phyloP scores from a whole-genome alignment of 2,888 invertebrate species.

The Drosophila macrospina region DNA sequence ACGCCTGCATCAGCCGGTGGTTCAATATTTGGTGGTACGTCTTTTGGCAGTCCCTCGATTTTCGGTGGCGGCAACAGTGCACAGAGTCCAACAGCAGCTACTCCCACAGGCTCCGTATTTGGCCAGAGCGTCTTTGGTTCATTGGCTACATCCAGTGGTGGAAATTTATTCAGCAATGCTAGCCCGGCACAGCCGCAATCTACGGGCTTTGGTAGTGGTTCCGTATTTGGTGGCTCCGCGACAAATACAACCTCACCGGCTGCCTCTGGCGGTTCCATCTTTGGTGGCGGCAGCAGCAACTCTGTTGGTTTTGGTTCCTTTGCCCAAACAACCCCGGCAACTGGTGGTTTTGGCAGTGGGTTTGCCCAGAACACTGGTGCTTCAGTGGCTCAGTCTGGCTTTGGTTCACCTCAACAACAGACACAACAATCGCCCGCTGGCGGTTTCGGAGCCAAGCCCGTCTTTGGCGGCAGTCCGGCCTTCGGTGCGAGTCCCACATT shows the following conservation, averaged over 20 bases:
- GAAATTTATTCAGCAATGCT: constrained; percentile 67
- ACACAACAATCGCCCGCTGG: constrained; percentile 66
- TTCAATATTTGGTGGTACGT: constrained; percentile 72
- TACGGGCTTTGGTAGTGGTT: constrained; percentile 52
- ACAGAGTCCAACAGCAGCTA: constrained; percentile 29
- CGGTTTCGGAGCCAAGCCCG: constrained; percentile 83
- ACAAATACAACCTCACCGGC: constrained; percentile 27
- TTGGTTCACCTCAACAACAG: constrained; percentile 80
- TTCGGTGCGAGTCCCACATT: constrained; percentile 84
- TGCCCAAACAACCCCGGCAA: constrained; percentile 57
- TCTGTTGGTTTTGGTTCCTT: constrained; percentile 71
- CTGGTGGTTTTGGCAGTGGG: constrained; percentile 67
- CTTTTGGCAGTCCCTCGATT: constrained; percentile 36
- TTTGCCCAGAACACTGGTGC: constrained; percentile 75
- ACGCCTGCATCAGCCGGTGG: constrained; percentile 29
- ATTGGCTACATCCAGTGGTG: constrained; percentile 41
- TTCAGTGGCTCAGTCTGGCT: constrained; percentile 81
- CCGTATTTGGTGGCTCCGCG: constrained; percentile 59
- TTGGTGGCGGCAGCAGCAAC: constrained; percentile 60
- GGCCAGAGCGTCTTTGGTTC: constrained; percentile 54
- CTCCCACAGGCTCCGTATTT: constrained; percentile 42
- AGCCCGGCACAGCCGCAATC: constrained; percentile 35
- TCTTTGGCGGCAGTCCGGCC: constrained; percentile 84
- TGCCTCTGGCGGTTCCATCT: constrained; percentile 69
- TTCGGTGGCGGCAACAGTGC: constrained; percentile 52